Conservation (phyloP, 1,140 invertebrate species). For the Nixonia krombeini region DNA sequence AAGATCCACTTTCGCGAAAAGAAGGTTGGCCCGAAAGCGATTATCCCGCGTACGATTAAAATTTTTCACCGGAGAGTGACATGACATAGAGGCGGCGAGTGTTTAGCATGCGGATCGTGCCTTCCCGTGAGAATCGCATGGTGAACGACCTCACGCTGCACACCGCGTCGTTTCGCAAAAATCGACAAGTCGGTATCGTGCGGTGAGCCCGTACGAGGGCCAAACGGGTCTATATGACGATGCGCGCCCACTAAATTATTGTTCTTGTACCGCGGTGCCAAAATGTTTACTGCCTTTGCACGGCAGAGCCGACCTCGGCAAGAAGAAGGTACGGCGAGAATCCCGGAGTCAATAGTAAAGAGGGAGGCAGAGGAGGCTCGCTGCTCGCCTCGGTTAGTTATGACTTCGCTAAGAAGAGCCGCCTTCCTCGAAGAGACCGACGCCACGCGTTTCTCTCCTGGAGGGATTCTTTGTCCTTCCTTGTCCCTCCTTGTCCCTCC, state of each 20-base stretch:
- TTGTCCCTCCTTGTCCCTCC: neutral
- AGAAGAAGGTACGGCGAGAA: neutral
- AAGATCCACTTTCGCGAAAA: too few species aligned
- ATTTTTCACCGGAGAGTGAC: neutral
- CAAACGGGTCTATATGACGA: constrained; percentile 19
- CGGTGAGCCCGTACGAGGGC: constrained; percentile 31
- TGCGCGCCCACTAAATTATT: constrained; percentile 54
- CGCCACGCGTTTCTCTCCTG: constrained; percentile 11
- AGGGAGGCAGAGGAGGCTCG: constrained; percentile 8
- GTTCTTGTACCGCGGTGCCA: constrained; percentile 54
- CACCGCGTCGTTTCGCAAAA: constrained; percentile 51
- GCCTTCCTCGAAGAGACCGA: constrained; percentile 7
- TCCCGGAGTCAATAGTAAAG: neutral
- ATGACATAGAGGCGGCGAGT: neutral
- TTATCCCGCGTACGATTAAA: neutral
- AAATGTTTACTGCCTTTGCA: constrained; percentile 57
- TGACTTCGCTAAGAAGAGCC: constrained; percentile 15
- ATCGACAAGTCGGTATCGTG: constrained; percentile 53
- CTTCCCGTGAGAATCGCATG: constrained; percentile 52
- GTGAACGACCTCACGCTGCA: constrained; percentile 45
- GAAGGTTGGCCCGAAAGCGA: too few species aligned
- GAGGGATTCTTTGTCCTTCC: constrained; percentile 2
- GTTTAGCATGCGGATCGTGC: neutral
- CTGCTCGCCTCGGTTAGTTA: constrained; percentile 11
- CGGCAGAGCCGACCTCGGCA: constrained; percentile 5